These are phyloP conservation scores for Poecile atricapillus DNA, from an alignment of 2,113 vertebrate genomes.

Conservation along the genomic window DNA sequence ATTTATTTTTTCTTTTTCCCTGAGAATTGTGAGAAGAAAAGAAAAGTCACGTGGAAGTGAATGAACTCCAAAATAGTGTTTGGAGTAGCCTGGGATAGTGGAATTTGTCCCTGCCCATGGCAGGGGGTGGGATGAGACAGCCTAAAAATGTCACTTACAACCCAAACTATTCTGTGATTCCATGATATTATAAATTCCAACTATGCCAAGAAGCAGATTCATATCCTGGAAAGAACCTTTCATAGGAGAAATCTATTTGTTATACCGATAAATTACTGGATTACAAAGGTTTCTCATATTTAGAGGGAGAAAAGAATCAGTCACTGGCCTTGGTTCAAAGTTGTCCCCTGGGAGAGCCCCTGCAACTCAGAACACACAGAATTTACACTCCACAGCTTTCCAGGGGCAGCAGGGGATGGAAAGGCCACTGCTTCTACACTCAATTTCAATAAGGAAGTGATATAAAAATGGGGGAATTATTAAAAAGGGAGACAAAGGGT, in stretches of 20 bases:
- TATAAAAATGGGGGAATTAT: neutral
- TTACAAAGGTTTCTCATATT: neutral
- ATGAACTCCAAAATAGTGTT: neutral
- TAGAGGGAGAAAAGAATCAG: neutral
- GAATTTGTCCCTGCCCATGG: neutral
- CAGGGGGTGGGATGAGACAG: neutral
- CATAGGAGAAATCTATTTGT: neutral
- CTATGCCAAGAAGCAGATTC: neutral
- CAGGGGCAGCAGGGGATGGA: neutral
- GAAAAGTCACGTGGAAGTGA: neutral
- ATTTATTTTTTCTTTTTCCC: fast-evolving
- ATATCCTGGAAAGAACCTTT: neutral
- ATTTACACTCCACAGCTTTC: neutral
- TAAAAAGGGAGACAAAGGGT: neutral
- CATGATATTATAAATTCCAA: neutral
- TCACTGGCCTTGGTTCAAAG: neutral
- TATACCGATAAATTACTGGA: neutral
- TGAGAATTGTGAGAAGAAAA: neutral
- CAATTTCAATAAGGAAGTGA: neutral
- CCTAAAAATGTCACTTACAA: neutral
- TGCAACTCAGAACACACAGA: neutral
- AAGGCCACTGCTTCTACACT: neutral
- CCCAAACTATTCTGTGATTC: neutral
- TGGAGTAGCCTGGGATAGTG: neutral
- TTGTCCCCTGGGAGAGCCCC: neutral